phyloP scores from a whole-genome alignment of 2,888 invertebrate genomes.

The Dryomyza anilis region DNA sequence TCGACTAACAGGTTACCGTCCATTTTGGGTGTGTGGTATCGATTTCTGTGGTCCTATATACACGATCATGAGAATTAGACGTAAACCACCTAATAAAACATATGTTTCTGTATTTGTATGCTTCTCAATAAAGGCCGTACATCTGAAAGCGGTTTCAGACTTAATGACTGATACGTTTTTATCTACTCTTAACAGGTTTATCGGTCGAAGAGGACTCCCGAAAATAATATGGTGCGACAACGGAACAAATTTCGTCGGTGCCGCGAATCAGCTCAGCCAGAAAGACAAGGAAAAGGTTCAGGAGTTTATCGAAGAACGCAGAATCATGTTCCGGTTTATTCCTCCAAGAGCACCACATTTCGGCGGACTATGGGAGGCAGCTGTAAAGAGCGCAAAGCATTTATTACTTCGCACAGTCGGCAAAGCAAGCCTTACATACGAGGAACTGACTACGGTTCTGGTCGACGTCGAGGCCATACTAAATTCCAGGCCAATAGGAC shows the following conservation, averaged over 20 bases:
- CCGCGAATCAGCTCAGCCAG: too few relatives aligned
- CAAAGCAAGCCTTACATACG: neutral
- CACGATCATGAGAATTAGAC: neutral
- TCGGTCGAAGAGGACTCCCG: constrained; percentile 18
- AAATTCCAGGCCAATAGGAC: constrained; percentile 37
- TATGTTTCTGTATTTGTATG: constrained; percentile 26
- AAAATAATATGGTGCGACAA: constrained; percentile 28
- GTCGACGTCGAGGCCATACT: constrained; percentile 28
- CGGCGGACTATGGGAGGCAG: constrained; percentile 18
- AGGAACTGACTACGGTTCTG: neutral
- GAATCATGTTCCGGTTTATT: constrained; percentile 14
- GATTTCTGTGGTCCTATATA: neutral
- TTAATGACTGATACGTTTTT: constrained; percentile 27
- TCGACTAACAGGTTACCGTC: too few relatives aligned
- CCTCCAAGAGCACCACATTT: constrained; percentile 9
- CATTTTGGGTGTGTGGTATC: neutral
- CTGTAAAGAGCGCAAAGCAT: neutral
- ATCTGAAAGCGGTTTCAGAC: constrained; percentile 27
- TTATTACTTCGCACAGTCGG: neutral
- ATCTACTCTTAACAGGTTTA: constrained; percentile 25
- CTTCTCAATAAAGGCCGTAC: constrained; percentile 27
- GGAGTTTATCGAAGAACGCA: too few relatives aligned
- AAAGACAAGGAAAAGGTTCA: too few relatives aligned
- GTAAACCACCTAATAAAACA: constrained; percentile 11
- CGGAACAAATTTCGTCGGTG: constrained; percentile 30